phyloP scores from a whole-genome alignment of 2,797 vertebrate genomes.

The Orientallactaga sibirica region DNA sequence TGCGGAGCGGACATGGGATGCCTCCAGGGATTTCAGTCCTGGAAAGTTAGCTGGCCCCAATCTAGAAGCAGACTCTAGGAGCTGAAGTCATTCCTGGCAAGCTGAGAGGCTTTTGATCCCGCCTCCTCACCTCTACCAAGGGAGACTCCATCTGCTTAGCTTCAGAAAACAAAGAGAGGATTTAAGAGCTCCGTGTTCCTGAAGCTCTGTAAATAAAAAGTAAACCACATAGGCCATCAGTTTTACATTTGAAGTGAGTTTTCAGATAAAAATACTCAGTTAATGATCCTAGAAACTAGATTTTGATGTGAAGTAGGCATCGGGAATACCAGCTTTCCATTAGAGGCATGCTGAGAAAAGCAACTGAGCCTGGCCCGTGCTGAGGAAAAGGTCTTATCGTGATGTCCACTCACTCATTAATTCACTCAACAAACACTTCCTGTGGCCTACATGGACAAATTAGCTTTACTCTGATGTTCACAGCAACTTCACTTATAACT shows the following conservation, averaged over 20 bases:
- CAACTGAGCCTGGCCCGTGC: background rate
- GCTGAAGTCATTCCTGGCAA: background rate
- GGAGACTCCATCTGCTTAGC: background rate
- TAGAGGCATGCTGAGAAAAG: background rate
- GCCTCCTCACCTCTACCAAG: background rate
- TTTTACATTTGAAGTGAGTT: conserved; percentile 47
- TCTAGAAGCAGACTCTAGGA: background rate
- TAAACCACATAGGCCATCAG: conserved; percentile 7
- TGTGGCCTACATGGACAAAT: background rate
- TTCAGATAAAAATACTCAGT: conserved; percentile 26
- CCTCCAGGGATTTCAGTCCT: background rate
- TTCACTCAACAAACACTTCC: background rate
- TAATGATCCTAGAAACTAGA: conserved; percentile 33
- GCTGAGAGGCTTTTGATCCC: background rate
- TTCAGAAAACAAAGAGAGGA: background rate
- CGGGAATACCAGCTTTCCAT: background rate
- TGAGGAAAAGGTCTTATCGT: background rate
- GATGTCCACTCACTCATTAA: background rate
- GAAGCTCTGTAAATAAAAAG: conserved; percentile 50
- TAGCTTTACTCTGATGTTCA: background rate
- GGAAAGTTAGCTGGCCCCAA: background rate
- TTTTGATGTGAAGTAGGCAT: background rate
- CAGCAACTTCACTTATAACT: background rate
- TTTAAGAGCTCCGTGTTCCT: background rate
- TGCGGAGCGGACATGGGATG: background rate